A percentile compares a stretch with the other conserved stretches of the same genome.
These are phyloP conservation scores for Mythimna impura DNA, from an alignment of 2,888 invertebrate species.

Conservation along the genomic window DNA sequence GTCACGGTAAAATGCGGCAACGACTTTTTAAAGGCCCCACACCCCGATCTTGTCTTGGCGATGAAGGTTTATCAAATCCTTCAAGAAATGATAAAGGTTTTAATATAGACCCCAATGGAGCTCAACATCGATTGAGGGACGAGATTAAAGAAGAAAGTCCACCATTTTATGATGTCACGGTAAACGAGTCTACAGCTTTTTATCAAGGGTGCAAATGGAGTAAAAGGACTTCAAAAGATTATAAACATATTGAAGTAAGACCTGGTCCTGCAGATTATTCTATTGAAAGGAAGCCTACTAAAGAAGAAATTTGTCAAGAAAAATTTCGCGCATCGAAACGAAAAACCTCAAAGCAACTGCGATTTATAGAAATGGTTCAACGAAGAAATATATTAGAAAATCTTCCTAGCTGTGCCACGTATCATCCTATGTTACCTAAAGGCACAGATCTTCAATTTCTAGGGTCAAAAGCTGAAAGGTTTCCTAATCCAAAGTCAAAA, in stretches of 20 bases:
- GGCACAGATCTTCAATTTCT: slow-evolving; percentile 67
- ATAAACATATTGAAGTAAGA: slow-evolving; percentile 55
- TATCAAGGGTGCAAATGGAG: slow-evolving; percentile 87
- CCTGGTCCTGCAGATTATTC: slow-evolving; percentile 83
- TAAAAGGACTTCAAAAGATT: slow-evolving; percentile 72
- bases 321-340: slow-evolving; percentile 74
- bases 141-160: slow-evolving; percentile 66
- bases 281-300: slow-evolving; percentile 65
- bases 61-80: slow-evolving; percentile 70
- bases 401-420: slow-evolving; percentile 79
- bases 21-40: slow-evolving; percentile 77
- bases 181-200: slow-evolving; percentile 77
- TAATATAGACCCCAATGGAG: slow-evolving; percentile 65
- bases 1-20: slow-evolving; percentile 75
- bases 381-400: slow-evolving; percentile 74
- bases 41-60: slow-evolving; percentile 64
- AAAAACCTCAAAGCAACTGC: slow-evolving; percentile 78
- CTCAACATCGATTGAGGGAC: slow-evolving; percentile 62
- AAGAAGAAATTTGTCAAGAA: slow-evolving; percentile 75
- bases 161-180: slow-evolving; percentile 77
- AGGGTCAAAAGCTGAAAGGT: slow-evolving; percentile 78
- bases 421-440: slow-evolving; percentile 74
- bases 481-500: slow-evolving; percentile 57
- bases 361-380: slow-evolving; percentile 82
- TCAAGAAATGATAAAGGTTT: slow-evolving; percentile 73